Conservation (phyloP, 2,888 invertebrate species). For the Cybosia mesomella region DNA sequence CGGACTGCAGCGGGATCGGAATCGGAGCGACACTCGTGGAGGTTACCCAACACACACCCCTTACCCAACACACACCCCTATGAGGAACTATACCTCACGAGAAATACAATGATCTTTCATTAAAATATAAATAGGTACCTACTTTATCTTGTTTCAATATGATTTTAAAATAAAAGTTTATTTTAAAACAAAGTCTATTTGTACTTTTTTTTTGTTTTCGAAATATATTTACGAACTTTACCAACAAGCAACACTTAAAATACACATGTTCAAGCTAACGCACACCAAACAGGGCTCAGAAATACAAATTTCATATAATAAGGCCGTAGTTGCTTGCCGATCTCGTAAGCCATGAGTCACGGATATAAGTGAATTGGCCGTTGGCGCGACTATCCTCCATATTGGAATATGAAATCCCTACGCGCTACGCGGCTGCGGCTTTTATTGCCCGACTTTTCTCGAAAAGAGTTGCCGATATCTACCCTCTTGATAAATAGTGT, state of each 20-base stretch:
- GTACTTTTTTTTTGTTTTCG: too few species aligned
- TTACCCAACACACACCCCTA: too few species aligned
- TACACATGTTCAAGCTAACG: constrained; percentile 41
- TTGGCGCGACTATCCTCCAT: constrained; percentile 72
- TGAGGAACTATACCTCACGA: too few species aligned
- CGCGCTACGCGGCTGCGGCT: constrained; percentile 68
- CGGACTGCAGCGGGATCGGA: too few species aligned
- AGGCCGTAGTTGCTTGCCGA: constrained; percentile 49
- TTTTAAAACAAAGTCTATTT: too few species aligned
- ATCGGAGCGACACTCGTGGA: too few species aligned
- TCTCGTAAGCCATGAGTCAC: constrained; percentile 64
- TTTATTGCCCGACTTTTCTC: constrained; percentile 78
- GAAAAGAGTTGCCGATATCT: constrained; percentile 73
- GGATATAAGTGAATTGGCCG: constrained; percentile 77
- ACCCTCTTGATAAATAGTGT: constrained; percentile 84
- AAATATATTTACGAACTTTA: background rate
- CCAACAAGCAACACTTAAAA: constrained; percentile 38
- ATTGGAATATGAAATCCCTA: constrained; percentile 79
- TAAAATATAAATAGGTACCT: too few species aligned
- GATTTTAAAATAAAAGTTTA: too few species aligned
- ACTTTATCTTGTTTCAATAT: too few species aligned
- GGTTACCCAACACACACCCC: too few species aligned
- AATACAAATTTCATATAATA: constrained; percentile 46
- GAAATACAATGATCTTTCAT: too few species aligned
- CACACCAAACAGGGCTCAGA: constrained; percentile 31